Percentiles rank a stretch among this genome's conserved stretches.
Conservation (phyloP, 2,113 vertebrate species). For the Desmodus rotundus region DNA sequence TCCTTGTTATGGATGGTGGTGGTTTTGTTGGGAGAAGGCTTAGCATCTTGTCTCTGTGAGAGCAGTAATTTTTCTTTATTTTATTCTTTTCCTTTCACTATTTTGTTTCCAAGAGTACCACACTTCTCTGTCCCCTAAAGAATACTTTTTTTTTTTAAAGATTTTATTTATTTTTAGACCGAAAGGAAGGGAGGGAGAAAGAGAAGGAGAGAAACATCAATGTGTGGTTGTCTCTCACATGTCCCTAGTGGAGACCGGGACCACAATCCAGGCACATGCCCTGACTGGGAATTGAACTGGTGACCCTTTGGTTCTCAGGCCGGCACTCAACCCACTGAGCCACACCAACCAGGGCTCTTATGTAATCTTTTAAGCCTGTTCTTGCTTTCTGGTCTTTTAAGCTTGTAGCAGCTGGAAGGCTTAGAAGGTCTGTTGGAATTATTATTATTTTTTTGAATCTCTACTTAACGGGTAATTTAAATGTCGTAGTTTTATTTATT, state of each 20-base stretch:
- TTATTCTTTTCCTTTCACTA: background rate
- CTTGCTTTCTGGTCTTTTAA: background rate
- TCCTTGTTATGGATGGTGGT: background rate
- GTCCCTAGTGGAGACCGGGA: too few relatives aligned
- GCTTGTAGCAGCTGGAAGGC: background rate
- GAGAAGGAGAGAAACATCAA: too few relatives aligned
- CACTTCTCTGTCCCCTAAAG: background rate
- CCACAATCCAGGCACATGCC: too few relatives aligned
- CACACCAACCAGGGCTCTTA: background rate
- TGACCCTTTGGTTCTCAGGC: too few relatives aligned
- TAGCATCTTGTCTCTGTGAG: background rate
- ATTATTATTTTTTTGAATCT: background rate
- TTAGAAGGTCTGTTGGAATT: background rate
- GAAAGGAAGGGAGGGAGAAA: too few relatives aligned
- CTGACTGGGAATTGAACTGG: too few relatives aligned
- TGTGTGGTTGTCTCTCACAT: too few relatives aligned
- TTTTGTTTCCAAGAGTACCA: background rate
- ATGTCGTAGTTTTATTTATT: background rate
- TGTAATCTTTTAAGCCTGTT: background rate
- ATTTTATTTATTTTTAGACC: too few relatives aligned
- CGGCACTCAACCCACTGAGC: too few relatives aligned
- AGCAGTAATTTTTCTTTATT: background rate
- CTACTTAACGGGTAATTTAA: conserved; percentile 16
- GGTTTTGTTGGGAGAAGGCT: background rate
- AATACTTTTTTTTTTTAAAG: background rate